Percentiles rank a stretch among this genome's conserved stretches.
phyloP scores from a whole-genome alignment of 35 echinoderm and acorn worm genomes.

The Ophiothrix spiculata region DNA sequence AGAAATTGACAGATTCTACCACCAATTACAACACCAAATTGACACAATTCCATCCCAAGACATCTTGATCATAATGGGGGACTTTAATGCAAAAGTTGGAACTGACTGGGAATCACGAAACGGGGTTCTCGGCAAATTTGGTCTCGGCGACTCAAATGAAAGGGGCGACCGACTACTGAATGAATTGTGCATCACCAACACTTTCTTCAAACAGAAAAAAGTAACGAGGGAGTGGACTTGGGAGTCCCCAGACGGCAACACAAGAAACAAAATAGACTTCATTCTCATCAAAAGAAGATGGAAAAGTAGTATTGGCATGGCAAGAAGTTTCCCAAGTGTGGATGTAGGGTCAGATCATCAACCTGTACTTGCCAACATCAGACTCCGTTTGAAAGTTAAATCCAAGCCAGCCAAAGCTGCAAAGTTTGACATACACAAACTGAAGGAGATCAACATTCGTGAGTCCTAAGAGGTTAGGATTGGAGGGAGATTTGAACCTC shows the following conservation, averaged over 20 bases:
- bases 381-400: too few relatives aligned
- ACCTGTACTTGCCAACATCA: too few relatives aligned
- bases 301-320: too few relatives aligned
- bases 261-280: slow-evolving; percentile 57
- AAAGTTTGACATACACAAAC: too few relatives aligned
- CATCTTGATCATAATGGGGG: slow-evolving; percentile 33
- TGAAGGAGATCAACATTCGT: too few relatives aligned
- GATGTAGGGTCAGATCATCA: too few relatives aligned
- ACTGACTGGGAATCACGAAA: slow-evolving; percentile 4
- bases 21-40: slow-evolving; percentile 36
- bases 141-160: slow-evolving; percentile 29
- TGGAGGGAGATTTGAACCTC: too few relatives aligned
- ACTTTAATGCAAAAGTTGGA: slow-evolving; percentile 41
- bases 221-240: slow-evolving; percentile 52
- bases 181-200: too few relatives aligned
- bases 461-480: too few relatives aligned
- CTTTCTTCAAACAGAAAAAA: slow-evolving; percentile 39
- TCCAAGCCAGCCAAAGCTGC: too few relatives aligned
- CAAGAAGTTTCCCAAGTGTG: too few relatives aligned
- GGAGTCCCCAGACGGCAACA: slow-evolving; percentile 48
- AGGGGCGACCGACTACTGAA: slow-evolving; percentile 59
- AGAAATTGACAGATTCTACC: slow-evolving; percentile 36
- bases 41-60: slow-evolving; percentile 18
- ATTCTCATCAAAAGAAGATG: too few relatives aligned
- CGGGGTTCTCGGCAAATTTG: slow-evolving; percentile 27